Percentiles rank a stretch among this genome's conserved stretches.
Evolutionary conservation across 1,140 invertebrate species (phyloP).

Genomic region (Scaptomyza montana): DNA sequence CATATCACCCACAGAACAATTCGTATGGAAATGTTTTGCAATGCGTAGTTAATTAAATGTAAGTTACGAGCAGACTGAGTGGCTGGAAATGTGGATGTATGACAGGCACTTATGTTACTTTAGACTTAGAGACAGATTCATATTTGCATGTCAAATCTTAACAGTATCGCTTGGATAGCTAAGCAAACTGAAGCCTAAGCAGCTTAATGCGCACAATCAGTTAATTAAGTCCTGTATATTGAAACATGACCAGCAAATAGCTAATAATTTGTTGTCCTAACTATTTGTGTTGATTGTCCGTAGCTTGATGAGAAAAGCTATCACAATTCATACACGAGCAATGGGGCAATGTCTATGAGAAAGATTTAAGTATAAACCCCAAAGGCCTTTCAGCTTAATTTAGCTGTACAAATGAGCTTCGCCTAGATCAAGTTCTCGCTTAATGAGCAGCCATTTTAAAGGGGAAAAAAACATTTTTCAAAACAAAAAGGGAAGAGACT

Average conservation of each 20-base stretch:
- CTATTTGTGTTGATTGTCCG: neutral
- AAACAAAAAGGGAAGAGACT: neutral
- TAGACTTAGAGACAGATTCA: neutral
- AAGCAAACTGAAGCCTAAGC: conserved; percentile 44
- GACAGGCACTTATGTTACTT: conserved; percentile 13
- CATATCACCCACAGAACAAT: neutral
- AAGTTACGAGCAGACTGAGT: conserved; percentile 52
- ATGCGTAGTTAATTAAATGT: conserved; percentile 72
- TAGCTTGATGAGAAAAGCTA: neutral
- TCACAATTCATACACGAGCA: neutral
- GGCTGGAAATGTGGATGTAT: conserved; percentile 2
- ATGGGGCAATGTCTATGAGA: neutral
- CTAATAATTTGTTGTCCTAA: neutral
- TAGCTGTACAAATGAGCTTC: neutral
- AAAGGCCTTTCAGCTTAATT: conserved; percentile 1
- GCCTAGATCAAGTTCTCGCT: neutral
- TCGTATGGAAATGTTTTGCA: conserved; percentile 52
- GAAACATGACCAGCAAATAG: conserved; percentile 3
- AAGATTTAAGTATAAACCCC: neutral
- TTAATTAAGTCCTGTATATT: neutral
- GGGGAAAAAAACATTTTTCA: conserved; percentile 2
- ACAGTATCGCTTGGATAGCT: conserved; percentile 53
- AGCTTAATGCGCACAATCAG: conserved; percentile 46
- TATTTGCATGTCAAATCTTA: conserved; percentile 21
- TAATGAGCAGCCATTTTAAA: conserved; percentile 45